These are phyloP conservation scores for Augochlorella aurata DNA, from an alignment of 2,888 invertebrate genomes.

Conservation along the genomic window DNA sequence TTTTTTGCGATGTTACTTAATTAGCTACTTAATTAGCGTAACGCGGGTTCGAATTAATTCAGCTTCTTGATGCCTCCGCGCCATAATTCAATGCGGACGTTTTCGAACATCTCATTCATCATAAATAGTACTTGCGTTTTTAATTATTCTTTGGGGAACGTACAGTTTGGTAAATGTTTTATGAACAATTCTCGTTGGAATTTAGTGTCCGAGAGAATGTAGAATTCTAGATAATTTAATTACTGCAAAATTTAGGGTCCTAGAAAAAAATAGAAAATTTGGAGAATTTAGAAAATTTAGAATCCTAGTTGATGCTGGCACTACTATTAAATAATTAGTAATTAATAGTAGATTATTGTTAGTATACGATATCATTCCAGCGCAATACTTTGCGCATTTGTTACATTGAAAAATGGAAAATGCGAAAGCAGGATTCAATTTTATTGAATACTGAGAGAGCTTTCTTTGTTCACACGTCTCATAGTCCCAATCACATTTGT, in stretches of 20 bases:
- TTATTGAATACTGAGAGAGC: neutral
- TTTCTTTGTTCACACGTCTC: neutral
- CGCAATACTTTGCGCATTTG: no score
- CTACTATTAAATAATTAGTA: no score
- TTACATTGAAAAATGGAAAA: neutral
- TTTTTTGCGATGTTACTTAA: neutral
- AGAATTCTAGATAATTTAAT: neutral
- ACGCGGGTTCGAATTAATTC: slow-evolving; percentile 5
- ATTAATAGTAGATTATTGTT: neutral
- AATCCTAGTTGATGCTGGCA: no score
- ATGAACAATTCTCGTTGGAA: no score
- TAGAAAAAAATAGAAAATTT: no score
- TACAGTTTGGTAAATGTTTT: no score
- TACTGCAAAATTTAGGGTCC: neutral
- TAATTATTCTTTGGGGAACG: no score
- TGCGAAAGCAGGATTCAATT: neutral
- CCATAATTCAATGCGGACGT: neutral
- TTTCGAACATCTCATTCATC: neutral
- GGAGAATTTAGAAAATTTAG: no score
- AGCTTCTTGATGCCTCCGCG: neutral
- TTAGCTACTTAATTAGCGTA: slow-evolving; percentile 10
- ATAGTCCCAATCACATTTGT: neutral
- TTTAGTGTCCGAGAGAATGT: no score
- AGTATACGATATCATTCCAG: neutral
- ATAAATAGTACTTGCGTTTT: no score